Evolutionary conservation across 1,140 invertebrate genomes (phyloP).

Genomic region (Drosophila serrata): DNA sequence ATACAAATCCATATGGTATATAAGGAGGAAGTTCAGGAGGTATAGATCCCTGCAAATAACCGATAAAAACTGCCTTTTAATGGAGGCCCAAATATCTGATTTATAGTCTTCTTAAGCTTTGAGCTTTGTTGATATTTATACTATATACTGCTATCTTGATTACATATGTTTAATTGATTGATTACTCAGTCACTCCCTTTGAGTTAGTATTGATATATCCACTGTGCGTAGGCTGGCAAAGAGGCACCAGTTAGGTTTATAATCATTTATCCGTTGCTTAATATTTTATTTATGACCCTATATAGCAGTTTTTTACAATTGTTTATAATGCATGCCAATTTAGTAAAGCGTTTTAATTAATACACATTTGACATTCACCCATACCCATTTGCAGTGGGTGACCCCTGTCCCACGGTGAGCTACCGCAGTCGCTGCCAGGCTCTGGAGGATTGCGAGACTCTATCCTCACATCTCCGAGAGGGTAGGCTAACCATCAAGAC

Average conservation of each 20-base stretch:
- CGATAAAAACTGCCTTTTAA: neutral
- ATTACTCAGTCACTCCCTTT: neutral
- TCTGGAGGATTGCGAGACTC: constrained; percentile 38
- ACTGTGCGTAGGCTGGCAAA: neutral
- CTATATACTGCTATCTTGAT: neutral
- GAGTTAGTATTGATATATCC: too few relatives aligned
- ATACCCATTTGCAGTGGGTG: constrained; percentile 49
- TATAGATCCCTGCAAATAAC: too few relatives aligned
- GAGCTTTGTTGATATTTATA: neutral
- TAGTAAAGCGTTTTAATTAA: neutral
- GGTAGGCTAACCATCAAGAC: constrained; percentile 15
- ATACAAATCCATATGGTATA: neutral
- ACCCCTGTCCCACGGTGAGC: constrained; percentile 52
- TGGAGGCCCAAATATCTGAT: neutral
- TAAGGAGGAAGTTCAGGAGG: neutral
- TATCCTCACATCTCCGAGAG: constrained; percentile 28
- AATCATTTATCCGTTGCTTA: too few relatives aligned
- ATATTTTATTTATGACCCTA: neutral
- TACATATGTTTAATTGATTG: neutral
- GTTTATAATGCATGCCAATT: neutral
- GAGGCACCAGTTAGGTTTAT: too few relatives aligned
- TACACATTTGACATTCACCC: neutral
- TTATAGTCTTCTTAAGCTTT: neutral
- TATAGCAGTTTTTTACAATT: neutral
- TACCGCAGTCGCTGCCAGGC: constrained; percentile 64